Evolutionary conservation across 1,140 invertebrate species (phyloP).

Genomic region (Telenomus remus): DNA sequence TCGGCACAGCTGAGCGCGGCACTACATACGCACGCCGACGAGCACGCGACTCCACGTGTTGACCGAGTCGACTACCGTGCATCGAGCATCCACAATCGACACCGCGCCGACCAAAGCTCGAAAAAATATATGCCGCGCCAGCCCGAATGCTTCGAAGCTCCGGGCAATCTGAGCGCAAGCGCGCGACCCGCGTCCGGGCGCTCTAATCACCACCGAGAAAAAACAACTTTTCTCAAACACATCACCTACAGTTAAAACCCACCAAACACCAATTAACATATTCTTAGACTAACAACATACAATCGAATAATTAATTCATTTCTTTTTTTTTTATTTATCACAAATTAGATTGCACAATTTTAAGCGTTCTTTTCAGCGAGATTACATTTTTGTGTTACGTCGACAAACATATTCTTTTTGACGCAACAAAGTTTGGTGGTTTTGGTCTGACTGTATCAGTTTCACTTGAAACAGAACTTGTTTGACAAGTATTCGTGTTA

Average conservation of each 20-base stretch:
- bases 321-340: no score
- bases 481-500: no score
- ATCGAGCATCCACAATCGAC: slow-evolving; percentile 45
- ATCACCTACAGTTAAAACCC: slow-evolving; percentile 21
- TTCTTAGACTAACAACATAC: no score
- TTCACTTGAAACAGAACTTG: no score
- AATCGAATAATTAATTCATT: no score
- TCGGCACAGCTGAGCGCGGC: slow-evolving; percentile 19
- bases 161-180: slow-evolving; percentile 35
- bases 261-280: no score
- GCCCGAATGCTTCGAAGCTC: slow-evolving; percentile 46
- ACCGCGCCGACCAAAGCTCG: slow-evolving; percentile 37
- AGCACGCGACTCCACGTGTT: slow-evolving; percentile 49
- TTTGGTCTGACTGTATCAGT: no score
- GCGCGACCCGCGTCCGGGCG: slow-evolving; percentile 40
- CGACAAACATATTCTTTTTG: no score
- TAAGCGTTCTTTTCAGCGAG: no score
- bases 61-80: slow-evolving; percentile 36
- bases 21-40: slow-evolving; percentile 27
- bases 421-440: no score
- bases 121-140: slow-evolving; percentile 42
- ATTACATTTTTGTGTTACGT: no score
- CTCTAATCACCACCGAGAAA: slow-evolving; percentile 25
- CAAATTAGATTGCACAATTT: no score
- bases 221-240: slow-evolving; percentile 25